phyloP scores from a whole-genome alignment of 2,888 invertebrate genomes.

The Nephrocerus scutellatus region DNA sequence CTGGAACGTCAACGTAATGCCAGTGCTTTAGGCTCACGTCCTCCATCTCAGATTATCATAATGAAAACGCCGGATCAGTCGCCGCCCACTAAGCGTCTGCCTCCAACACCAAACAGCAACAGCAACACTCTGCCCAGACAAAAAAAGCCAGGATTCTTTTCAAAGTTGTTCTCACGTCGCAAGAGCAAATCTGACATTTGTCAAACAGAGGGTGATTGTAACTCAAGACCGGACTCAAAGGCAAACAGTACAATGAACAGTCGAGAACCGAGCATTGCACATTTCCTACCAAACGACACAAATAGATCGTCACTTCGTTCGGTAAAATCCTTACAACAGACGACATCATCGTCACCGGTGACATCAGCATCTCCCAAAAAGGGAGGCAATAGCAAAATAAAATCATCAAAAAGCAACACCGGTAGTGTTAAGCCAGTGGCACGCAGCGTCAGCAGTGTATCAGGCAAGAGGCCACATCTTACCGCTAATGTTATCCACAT shows the following conservation, averaged over 20 bases:
- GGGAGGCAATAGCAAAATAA: no score
- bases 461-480: conserved; percentile 54
- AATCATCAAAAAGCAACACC: conserved; percentile 26
- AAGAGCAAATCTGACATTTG: conserved; percentile 50
- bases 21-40: conserved; percentile 31
- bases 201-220: conserved; percentile 19
- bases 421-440: conserved; percentile 50
- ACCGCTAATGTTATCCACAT: conserved; percentile 60
- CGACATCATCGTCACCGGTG: conserved; percentile 40
- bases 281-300: conserved; percentile 36
- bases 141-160: conserved; percentile 57
- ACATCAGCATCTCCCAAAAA: no score
- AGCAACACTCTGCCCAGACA: conserved; percentile 50
- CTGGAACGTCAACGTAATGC: conserved; percentile 31
- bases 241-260: conserved; percentile 30
- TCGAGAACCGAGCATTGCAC: conserved; percentile 39
- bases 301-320: conserved; percentile 40
- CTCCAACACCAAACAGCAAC: conserved; percentile 46
- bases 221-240: conserved; percentile 27
- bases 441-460: conserved; percentile 57
- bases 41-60: conserved; percentile 41
- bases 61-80: conserved; percentile 43
- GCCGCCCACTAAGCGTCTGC: conserved; percentile 53
- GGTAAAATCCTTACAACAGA: conserved; percentile 34
- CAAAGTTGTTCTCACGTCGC: conserved; percentile 57